Conservation (phyloP, 1,140 invertebrate species). For the Drosophila arizonae region DNA sequence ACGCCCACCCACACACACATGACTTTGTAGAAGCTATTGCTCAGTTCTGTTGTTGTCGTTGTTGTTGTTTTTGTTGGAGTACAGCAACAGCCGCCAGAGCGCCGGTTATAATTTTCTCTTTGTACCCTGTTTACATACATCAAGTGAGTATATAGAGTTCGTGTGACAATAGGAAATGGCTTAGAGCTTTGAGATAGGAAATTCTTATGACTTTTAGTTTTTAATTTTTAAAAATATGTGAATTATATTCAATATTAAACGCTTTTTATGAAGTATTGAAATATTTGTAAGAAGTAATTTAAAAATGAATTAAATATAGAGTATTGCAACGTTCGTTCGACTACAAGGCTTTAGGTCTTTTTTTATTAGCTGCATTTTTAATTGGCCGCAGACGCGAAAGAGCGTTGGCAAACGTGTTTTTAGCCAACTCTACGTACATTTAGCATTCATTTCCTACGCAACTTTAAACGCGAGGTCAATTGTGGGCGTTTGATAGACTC, state of each 20-base stretch:
- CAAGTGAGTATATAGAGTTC: not conserved
- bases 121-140: constrained; percentile 20
- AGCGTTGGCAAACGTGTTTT: constrained; percentile 78
- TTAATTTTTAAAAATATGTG: too few species aligned
- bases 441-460: constrained; percentile 60
- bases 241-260: too few species aligned
- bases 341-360: not conserved
- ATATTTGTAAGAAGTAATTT: too few species aligned
- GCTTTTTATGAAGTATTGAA: too few species aligned
- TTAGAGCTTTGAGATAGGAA: too few species aligned
- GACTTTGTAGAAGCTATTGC: constrained; percentile 32
- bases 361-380: constrained; percentile 57
- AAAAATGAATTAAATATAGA: not conserved
- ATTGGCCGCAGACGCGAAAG: constrained; percentile 47
- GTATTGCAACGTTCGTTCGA: not conserved
- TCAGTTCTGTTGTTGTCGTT: constrained; percentile 39
- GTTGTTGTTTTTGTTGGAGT: constrained; percentile 39
- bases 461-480: constrained; percentile 49
- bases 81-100: constrained; percentile 53
- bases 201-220: too few species aligned
- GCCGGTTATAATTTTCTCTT: constrained; percentile 50
- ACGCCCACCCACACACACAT: constrained; percentile 17
- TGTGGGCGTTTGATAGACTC: constrained; percentile 39
- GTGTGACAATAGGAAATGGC: not conserved
- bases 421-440: constrained; percentile 46